Percentiles rank a stretch among this genome's conserved stretches.
These are phyloP conservation scores for Enteromius afrohamiltoni DNA, from an alignment of 2,797 vertebrate genomes.

Conservation along the genomic window DNA sequence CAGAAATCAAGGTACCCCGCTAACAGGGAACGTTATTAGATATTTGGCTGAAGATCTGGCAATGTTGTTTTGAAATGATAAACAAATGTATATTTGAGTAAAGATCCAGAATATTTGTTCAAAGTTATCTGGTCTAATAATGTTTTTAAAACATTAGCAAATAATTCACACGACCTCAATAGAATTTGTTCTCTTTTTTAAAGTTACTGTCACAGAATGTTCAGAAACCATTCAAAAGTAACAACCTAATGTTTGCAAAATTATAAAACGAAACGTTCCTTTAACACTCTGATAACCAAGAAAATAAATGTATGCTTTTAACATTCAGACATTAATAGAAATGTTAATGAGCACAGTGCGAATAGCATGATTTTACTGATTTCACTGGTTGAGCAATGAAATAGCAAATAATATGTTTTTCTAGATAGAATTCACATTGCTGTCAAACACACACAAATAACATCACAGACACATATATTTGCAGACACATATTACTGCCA, in stretches of 20 bases:
- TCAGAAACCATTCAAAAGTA: not conserved
- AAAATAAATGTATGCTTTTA: not conserved
- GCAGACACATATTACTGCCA: not conserved
- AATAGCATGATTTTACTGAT: not conserved
- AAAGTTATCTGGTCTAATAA: not conserved
- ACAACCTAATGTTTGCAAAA: not conserved
- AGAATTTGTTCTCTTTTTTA: not conserved
- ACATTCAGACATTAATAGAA: not conserved
- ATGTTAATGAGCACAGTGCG: not conserved
- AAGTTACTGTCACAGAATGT: not conserved
- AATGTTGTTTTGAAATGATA: not conserved
- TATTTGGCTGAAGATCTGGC: not conserved
- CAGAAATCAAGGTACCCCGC: not conserved
- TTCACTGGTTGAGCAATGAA: constrained; percentile 7
- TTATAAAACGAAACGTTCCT: not conserved
- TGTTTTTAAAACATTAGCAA: not conserved
- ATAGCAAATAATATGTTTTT: constrained; percentile 2
- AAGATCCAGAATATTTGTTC: too few relatives aligned
- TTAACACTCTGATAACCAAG: not conserved
- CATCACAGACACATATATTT: constrained; percentile 18
- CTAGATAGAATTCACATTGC: not conserved
- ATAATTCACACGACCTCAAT: not conserved
- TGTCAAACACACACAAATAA: constrained; percentile 9
- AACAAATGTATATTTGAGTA: not conserved
- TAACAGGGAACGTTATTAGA: not conserved